Base-by-base conservation (phyloP, 2,888 invertebrate genomes). In the Rhagium mordax region DNA sequence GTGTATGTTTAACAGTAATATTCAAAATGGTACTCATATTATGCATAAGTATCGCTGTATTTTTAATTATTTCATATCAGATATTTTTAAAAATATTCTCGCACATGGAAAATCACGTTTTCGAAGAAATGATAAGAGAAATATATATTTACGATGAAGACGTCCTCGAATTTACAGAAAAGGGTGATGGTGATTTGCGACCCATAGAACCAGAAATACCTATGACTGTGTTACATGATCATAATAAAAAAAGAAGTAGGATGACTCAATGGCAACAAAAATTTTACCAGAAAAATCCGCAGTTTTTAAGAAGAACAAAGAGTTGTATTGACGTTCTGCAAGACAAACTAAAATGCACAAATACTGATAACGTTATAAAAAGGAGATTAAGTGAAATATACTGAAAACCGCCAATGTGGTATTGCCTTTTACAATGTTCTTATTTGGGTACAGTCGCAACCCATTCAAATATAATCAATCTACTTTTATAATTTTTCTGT, bases 301-400 rank as follows among this genome's bases (percentile, higher is more conserved):
- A 72, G 55, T 67, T 51, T 20, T 47, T 55, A 15, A 53, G 72
- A n/a, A 72, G 57, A 57, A 72, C 72, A 2, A 72, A 55, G 13
- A 72, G 72, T 27, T 72, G 20, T 3, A 33, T 24, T 24, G 72
- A 72, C 27, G 20, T 72, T n/a, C 6, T 10, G 16, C 41, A 55
- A 27, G 48, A 27, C 4, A 33, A 49, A 15, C 3, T 16, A 10
- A 33, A n/a, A 33, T 1, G 15, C 8, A 10, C 4, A 18, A 33
- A 21, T 10, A 21, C 13, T 18, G 20, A 51, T 18, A 61, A 41
- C 16, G n/a, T 24, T 5, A 15, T 66, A 18, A 67, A 18, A 16
- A 59, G 71, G 27, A 66, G 71, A 49, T 41, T 67, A 41, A 71
- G 71, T 67, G 71, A 61, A 53, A 41, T 71, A 16, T 71, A 57